Conservation (phyloP, 2,888 invertebrate genomes). For the Lasioglossum malachurum region DNA sequence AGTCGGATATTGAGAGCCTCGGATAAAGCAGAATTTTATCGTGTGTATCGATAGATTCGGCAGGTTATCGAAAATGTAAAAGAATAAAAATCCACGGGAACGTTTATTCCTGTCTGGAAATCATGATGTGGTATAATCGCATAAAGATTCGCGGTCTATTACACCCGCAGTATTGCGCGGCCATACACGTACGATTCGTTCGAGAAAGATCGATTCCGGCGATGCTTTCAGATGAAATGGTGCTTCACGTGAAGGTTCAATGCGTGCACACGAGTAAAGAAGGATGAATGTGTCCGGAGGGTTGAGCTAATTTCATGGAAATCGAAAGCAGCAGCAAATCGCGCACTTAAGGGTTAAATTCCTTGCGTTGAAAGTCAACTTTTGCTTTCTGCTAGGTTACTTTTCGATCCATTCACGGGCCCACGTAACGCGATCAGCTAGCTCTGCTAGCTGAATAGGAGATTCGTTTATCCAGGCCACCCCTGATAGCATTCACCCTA, state of each 20-base stretch:
- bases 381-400: slow-evolving; percentile 1
- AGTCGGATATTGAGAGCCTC: not conserved
- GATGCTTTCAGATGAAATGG: not conserved
- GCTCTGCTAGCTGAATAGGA: not conserved
- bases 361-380: not conserved
- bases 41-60: not conserved
- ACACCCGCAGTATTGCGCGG: not conserved
- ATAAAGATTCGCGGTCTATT: not conserved
- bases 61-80: not conserved
- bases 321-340: not conserved
- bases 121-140: not conserved
- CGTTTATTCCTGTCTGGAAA: not conserved
- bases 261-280: not conserved
- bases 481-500: slow-evolving; percentile 4
- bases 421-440: not conserved
- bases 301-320: slow-evolving; percentile 1
- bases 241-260: not conserved
- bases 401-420: not conserved
- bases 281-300: not conserved
- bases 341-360: not conserved
- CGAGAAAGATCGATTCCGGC: not conserved
- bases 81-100: not conserved
- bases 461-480: slow-evolving; percentile 10
- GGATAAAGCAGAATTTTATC: not conserved
- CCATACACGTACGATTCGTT: not conserved